Conservation (phyloP, 2,888 invertebrate genomes). For the Lysandra coridon region DNA sequence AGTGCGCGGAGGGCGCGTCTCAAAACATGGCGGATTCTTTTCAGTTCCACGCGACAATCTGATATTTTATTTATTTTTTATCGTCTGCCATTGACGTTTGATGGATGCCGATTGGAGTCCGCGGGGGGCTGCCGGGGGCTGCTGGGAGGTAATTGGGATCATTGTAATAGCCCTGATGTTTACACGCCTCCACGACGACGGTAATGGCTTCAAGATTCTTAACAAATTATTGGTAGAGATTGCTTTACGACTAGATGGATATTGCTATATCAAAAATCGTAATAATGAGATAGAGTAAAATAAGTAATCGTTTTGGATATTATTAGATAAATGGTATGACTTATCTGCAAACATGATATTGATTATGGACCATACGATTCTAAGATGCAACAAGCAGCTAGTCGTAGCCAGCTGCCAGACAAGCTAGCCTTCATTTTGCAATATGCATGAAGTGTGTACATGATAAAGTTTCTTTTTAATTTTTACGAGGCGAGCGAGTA, state of each 20-base stretch:
- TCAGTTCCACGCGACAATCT: constrained; percentile 55
- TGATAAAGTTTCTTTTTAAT: not conserved
- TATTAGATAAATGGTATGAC: not conserved
- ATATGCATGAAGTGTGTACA: not conserved
- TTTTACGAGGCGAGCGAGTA: not conserved
- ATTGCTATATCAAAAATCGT: too few relatives aligned
- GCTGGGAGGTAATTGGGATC: constrained; percentile 51
- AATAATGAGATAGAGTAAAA: not conserved
- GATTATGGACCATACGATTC: not conserved
- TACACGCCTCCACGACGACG: not conserved
- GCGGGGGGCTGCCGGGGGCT: constrained; percentile 44
- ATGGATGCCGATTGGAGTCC: constrained; percentile 58
- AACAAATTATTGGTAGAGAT: not conserved
- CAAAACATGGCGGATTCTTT: constrained; percentile 47
- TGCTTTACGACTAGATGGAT: not conserved
- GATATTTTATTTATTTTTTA: constrained; percentile 74
- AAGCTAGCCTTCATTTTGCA: not conserved
- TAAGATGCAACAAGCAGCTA: not conserved
- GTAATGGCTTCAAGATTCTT: constrained; percentile 7
- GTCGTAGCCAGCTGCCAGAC: not conserved
- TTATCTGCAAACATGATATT: not conserved
- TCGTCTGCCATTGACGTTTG: constrained; percentile 70
- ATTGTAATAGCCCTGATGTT: constrained; percentile 46
- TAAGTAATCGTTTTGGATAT: not conserved
- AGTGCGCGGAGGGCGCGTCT: constrained; percentile 39